Percentiles rank a stretch among this genome's conserved stretches.
Evolutionary conservation across 1,140 invertebrate genomes (phyloP).

Genomic region (Yoshiicerus persimilis): DNA sequence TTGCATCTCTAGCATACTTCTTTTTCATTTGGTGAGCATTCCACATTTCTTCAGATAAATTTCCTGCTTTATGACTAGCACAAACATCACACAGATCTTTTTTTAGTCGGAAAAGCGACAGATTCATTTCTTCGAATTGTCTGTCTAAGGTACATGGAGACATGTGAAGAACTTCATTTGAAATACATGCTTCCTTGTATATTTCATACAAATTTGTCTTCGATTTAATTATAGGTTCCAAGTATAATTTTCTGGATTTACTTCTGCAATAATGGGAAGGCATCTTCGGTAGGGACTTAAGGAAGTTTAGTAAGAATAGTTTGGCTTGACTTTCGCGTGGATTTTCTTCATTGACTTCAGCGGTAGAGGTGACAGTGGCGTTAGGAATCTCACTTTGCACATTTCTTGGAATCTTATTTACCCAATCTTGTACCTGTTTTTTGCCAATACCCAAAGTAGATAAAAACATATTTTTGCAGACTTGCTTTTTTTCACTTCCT

Average conservation of each 20-base stretch:
- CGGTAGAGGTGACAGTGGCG: no score
- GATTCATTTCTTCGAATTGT: background rate
- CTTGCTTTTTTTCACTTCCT: no score
- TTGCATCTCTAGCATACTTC: constrained; percentile 47
- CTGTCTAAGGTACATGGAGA: background rate
- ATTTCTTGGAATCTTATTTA: no score
- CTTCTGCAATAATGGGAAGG: background rate
- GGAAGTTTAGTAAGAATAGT: no score
- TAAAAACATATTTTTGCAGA: no score
- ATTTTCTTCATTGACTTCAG: no score
- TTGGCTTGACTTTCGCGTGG: no score
- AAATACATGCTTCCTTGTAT: no score
- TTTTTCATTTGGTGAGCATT: constrained; percentile 48
- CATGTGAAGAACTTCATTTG: background rate
- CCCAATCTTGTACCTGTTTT: no score
- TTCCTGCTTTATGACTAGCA: constrained; percentile 50
- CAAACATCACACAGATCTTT: constrained; percentile 51
- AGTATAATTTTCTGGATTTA: background rate
- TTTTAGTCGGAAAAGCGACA: background rate
- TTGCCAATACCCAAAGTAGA: no score
- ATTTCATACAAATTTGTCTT: background rate
- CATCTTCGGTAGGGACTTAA: background rate
- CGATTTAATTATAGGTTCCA: background rate
- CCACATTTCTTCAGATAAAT: constrained; percentile 51
- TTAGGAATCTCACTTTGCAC: no score